Conservation (phyloP, 2,113 vertebrate genomes). For the Pterophyllum scalare region DNA sequence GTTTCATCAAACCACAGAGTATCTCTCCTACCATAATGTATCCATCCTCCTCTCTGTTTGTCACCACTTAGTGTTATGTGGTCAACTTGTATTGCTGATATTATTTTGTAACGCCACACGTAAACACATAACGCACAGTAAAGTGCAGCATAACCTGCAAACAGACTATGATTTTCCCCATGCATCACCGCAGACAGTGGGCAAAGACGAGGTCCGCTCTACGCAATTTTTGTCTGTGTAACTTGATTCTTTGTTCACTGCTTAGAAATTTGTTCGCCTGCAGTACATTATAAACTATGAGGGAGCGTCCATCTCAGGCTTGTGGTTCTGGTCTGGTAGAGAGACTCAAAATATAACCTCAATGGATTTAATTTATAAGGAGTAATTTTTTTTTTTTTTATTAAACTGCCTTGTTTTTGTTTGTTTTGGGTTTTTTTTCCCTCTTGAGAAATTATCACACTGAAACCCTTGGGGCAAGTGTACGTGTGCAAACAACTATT, state of each 20-base stretch:
- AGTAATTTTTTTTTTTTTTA: not conserved
- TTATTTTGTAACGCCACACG: not conserved
- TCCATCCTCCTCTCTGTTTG: not conserved
- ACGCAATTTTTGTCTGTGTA: not conserved
- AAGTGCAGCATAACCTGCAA: not conserved
- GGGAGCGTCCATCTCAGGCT: not conserved
- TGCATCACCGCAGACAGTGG: not conserved
- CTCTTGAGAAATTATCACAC: not conserved
- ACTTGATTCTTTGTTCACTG: not conserved
- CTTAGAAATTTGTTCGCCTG: not conserved
- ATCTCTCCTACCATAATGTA: not conserved
- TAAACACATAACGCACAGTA: not conserved
- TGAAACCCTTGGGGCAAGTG: not conserved
- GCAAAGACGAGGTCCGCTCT: not conserved
- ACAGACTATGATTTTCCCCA: not conserved
- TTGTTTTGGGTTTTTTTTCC: not conserved
- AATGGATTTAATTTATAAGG: not conserved
- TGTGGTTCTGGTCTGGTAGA: not conserved
- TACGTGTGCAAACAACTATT: not conserved
- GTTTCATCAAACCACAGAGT: not conserved
- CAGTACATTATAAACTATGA: not conserved
- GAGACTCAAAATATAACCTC: not conserved
- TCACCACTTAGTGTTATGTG: not conserved
- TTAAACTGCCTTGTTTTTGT: not conserved
- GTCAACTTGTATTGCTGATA: not conserved